Evolutionary conservation across 2,797 vertebrate genomes (phyloP).

Genomic region (Babyrousa celebensis): DNA sequence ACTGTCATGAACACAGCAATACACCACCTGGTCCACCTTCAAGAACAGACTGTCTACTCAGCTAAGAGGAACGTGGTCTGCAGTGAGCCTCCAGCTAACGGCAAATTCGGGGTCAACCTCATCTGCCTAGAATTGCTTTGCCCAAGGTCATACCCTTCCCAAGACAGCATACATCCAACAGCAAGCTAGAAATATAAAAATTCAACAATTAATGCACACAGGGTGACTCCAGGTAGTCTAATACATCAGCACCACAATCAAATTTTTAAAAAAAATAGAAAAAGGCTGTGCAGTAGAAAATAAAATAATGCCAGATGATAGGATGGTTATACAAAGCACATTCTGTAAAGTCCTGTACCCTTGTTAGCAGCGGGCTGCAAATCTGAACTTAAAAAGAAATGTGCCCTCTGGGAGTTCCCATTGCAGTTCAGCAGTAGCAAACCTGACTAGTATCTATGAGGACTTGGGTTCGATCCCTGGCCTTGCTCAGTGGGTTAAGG

Average conservation of each 20-base stretch:
- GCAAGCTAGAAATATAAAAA: not conserved
- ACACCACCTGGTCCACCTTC: not conserved
- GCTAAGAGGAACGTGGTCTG: not conserved
- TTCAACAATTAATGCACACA: not conserved
- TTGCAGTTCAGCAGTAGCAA: no score
- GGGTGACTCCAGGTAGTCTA: not conserved
- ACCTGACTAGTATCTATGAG: no score
- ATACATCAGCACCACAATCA: constrained; percentile 25
- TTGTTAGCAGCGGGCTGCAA: not conserved
- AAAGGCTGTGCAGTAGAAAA: constrained; percentile 11
- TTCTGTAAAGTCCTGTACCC: not conserved
- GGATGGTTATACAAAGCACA: constrained; percentile 11
- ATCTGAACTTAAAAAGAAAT: constrained; percentile 53
- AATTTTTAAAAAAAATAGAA: constrained; percentile 43
- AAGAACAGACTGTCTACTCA: not conserved
- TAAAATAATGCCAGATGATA: constrained; percentile 18
- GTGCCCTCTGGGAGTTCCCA: not conserved
- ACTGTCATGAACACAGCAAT: not conserved
- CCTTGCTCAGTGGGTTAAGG: no score
- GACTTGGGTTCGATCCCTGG: no score
- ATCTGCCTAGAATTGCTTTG: not conserved
- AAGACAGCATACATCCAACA: not conserved
- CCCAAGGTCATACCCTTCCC: not conserved
- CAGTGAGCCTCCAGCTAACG: not conserved
- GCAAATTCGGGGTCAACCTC: not conserved